Evolutionary conservation across 2,113 vertebrate genomes (phyloP).

Genomic region (Beaufortia kweichowensis): DNA sequence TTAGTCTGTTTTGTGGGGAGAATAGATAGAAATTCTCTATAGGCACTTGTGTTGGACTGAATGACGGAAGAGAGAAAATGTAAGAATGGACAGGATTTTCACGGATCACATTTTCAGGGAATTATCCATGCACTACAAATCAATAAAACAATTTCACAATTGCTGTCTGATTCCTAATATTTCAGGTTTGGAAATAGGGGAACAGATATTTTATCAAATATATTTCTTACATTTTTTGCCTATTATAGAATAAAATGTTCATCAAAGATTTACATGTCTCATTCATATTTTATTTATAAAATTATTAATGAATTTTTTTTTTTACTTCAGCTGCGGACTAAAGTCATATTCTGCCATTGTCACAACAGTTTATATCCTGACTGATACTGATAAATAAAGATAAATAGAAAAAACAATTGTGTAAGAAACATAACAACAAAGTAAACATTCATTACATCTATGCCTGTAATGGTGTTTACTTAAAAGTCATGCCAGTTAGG

Average conservation of each 20-base stretch:
- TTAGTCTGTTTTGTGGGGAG: conserved; percentile 17
- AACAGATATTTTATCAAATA: neutral
- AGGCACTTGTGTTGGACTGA: conserved; percentile 21
- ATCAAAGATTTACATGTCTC: too few relatives aligned
- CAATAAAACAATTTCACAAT: too few relatives aligned
- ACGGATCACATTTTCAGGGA: conserved; percentile 8
- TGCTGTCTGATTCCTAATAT: neutral
- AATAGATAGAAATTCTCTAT: conserved; percentile 18
- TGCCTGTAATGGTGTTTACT: conserved; percentile 45
- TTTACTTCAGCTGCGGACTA: neutral
- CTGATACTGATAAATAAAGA: neutral
- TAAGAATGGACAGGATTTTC: neutral
- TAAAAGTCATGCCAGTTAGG: conserved; percentile 51
- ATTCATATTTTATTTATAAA: neutral
- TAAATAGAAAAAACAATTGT: conserved; percentile 32
- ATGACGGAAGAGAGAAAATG: neutral
- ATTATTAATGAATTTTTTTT: too few relatives aligned
- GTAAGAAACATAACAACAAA: conserved; percentile 8
- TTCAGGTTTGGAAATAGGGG: neutral
- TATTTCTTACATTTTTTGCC: neutral
- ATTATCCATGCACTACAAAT: neutral
- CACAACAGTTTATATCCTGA: too few relatives aligned
- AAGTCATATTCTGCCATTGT: neutral
- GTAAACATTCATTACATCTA: conserved; percentile 43
- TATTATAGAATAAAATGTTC: too few relatives aligned